Base-by-base conservation (phyloP, 2,797 vertebrate genomes). In the Onychomys arenicola region DNA sequence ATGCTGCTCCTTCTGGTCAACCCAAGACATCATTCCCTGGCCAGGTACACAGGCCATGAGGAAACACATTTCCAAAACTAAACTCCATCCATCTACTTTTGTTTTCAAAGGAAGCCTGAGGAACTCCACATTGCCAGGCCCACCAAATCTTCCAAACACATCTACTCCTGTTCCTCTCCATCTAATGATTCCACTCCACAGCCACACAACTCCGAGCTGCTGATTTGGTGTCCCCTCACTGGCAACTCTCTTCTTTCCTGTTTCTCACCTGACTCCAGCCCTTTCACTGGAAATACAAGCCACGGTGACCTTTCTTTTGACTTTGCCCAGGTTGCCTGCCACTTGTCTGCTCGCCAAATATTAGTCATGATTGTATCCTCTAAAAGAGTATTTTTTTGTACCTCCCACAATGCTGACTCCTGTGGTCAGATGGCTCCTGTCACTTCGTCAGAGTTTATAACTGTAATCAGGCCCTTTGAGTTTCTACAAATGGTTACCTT, bases 321-420 rank as follows among this genome's bases (percentile, higher is more conserved):
- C 88, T 49, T 69, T 61, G 87, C 61, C 63, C 13, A 52, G 80
- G 90, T 49, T 1, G 0, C 46, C 83, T 84, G 75, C 37, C 34
- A 32, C 17, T 5, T 78, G 13, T 67, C 67, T 29, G 46, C 52
- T 57, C 37, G 8, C 13, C 80, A 46, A 80, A 14, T 57, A 83
- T n/a, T 25, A 43, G 8, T 52, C 57, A 75, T 46, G 52, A 77
- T 85, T 81, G 21, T 49, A 61, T 11, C 29, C 46, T n/a, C 65
- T 65, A 8, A 65, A 57, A 86, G 92, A 93, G n/a, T 75, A 52
- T 87, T 89, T 92, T 92, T 92, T 90, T 92, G 81, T 77, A 10
- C 95, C 49, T 77, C 69, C 55, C 40, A 80, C 61, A 46, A 6
- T 77, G 37, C 13, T 59, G 7, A 46, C 0, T 6, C 29, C 52